phyloP scores from a whole-genome alignment of 2,797 vertebrate species.

The Sebastes nivosus region DNA sequence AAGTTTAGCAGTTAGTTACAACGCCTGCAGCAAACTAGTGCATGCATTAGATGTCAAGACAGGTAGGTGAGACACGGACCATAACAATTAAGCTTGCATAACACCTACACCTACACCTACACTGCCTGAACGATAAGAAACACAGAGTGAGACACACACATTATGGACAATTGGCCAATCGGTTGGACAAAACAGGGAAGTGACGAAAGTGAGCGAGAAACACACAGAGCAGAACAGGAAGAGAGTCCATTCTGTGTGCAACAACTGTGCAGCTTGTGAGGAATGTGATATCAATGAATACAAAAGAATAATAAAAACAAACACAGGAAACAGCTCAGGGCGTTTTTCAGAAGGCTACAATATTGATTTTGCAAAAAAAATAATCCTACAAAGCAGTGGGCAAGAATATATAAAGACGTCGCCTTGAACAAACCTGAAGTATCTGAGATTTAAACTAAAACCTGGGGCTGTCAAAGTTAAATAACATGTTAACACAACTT shows the following conservation, averaged over 20 bases:
- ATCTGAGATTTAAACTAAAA: background rate
- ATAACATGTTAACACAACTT: too few species aligned
- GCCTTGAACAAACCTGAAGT: background rate
- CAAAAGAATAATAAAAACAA: conserved; percentile 63
- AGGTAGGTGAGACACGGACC: background rate
- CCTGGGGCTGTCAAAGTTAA: too few species aligned
- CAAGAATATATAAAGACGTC: background rate
- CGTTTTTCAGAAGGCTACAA: conserved; percentile 27
- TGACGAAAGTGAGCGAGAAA: conserved; percentile 35
- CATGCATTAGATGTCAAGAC: background rate
- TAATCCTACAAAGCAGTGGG: background rate
- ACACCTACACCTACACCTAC: background rate
- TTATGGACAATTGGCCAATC: background rate
- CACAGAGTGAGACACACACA: background rate
- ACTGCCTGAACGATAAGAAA: background rate
- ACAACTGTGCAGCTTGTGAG: conserved; percentile 2
- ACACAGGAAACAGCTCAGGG: conserved; percentile 65
- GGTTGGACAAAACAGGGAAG: conserved; percentile 62
- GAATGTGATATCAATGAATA: conserved; percentile 55
- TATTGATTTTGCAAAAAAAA: background rate
- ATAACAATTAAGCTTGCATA: background rate
- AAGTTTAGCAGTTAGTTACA: background rate
- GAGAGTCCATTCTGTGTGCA: conserved; percentile 45
- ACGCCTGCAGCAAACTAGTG: background rate
- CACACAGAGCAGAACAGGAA: conserved; percentile 58